phyloP scores from a whole-genome alignment of 2,113 vertebrate genomes.

The Nyctereutes procyonoides region DNA sequence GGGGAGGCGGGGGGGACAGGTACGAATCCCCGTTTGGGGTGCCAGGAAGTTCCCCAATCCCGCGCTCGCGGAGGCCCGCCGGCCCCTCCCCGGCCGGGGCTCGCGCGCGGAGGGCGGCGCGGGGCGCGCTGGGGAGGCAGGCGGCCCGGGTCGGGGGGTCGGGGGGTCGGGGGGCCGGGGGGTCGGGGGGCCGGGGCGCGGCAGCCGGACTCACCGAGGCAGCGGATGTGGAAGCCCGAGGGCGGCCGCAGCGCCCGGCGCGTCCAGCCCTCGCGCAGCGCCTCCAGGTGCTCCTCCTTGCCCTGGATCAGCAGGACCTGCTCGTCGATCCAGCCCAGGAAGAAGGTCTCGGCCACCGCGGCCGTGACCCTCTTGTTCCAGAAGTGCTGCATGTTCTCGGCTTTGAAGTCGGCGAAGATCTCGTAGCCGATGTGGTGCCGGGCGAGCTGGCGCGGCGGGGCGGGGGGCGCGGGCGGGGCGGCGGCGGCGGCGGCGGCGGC shows the following conservation, averaged over 20 bases:
- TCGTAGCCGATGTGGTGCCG: conserved; percentile 96
- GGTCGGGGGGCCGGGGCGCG: not conserved
- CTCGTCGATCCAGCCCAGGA: conserved; percentile 98
- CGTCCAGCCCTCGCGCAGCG: conserved; percentile 95
- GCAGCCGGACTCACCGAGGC: conserved; percentile 90
- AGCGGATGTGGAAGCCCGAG: conserved; percentile 95
- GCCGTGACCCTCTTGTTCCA: conserved; percentile 95
- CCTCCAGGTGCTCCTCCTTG: conserved; percentile 96
- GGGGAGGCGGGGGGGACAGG: not conserved
- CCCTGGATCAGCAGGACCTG: conserved; percentile 97
- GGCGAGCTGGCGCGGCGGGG: conserved; percentile 89
- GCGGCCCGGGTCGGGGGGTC: rapidly evolving
- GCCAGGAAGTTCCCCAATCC: conserved; percentile 29
- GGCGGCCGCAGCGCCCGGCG: conserved; percentile 95
- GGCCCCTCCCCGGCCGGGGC: not conserved
- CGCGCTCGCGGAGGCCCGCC: not conserved
- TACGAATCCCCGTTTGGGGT: not conserved
- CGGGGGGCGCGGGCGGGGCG: conserved; percentile 73
- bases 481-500: conserved; percentile 51
- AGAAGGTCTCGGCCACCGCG: conserved; percentile 95
- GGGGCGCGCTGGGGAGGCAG: not conserved
- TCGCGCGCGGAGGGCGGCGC: not conserved
- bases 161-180: rapidly evolving
- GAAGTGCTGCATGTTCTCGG: conserved; percentile 95
- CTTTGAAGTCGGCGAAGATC: conserved; percentile 98